These are phyloP conservation scores for Mus musculus DNA, from an alignment of 2,113 vertebrate genomes.

Conservation along the genomic window DNA sequence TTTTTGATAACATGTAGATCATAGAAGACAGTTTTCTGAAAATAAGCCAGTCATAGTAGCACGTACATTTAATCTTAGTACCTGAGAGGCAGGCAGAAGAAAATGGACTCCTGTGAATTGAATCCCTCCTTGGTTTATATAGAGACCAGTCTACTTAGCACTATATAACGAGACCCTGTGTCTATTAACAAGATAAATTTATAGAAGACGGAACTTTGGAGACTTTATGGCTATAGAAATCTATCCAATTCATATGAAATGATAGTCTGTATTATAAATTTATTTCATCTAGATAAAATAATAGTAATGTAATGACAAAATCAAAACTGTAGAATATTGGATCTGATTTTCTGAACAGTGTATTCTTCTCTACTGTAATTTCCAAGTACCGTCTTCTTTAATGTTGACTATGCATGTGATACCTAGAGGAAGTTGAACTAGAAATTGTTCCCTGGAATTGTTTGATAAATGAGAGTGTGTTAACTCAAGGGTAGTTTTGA, in stretches of 20 bases:
- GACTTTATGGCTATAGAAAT: slow-evolving; percentile 14
- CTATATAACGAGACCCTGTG: background rate
- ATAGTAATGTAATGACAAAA: background rate
- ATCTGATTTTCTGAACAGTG: slow-evolving; percentile 30
- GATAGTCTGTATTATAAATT: slow-evolving; percentile 8
- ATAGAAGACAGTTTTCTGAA: background rate
- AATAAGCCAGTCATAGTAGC: too few relatives aligned
- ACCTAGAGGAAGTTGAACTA: slow-evolving; percentile 25
- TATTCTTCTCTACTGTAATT: background rate
- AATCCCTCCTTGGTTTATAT: background rate
- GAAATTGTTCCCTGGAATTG: slow-evolving; percentile 9
- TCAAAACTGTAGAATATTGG: slow-evolving; percentile 27
- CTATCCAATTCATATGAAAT: slow-evolving; percentile 40
- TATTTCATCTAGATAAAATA: slow-evolving; percentile 27
- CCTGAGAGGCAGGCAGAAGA: background rate
- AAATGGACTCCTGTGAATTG: background rate
- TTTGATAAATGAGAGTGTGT: background rate
- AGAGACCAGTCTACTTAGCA: background rate
- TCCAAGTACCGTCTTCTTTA: background rate
- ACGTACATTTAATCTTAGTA: background rate
- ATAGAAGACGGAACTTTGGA: background rate
- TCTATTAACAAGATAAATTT: background rate
- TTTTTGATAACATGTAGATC: slow-evolving; percentile 51
- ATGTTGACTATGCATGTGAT: slow-evolving; percentile 21
- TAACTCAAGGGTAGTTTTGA: slow-evolving; percentile 25